Evolutionary conservation across 2,797 vertebrate species (phyloP), one percentile per base, ranked within the genome.

Genomic region (Australoheros facetus): DNA sequence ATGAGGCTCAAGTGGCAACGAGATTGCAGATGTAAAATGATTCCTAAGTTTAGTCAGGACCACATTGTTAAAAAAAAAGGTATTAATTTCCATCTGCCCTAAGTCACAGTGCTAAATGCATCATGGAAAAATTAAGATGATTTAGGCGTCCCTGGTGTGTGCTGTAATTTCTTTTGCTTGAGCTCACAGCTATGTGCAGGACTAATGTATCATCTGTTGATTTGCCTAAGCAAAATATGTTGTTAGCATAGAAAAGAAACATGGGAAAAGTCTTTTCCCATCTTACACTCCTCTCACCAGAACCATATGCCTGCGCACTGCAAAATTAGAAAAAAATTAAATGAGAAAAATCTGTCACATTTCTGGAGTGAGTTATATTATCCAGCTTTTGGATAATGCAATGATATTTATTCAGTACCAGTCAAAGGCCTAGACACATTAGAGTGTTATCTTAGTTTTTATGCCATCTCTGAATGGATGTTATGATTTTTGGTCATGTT

Each of bases 281-380:
- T 51, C 48, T 51, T 19, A 16, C 14, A 16, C 42, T 45, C 42
- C 4, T 45, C 42, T 45, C 42, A 16, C 13, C 42, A 16, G 42
- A 45, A 45, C 42, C 13, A 16, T 7, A 16, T 16, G 42, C 5
- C 5, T 6, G 42, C 2, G 5, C 14, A 5, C 5, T 45, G 42
- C 42, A 45, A 45, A 16, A 45, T 16, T 14, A 16, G 42, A 26
- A 16, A 45, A 45, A 45, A 45, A 45, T 21, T 4, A 4, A 28
- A 48, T 13, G 12, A 42, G 12, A 39, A 19, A 21, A 5, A 16
- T 42, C 59, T 1, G 23, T 0, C 34, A 42, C 4, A 39, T 21
- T 39, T 60, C 21, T 39, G 21, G 34, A 45, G 4, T 45, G 42
- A 45, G 13, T 45, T 16, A 16, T 16, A 45, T 14, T 45, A 5